Evolutionary conservation across 2,797 vertebrate genomes (phyloP).

Genomic region (Acanthiza pusilla): DNA sequence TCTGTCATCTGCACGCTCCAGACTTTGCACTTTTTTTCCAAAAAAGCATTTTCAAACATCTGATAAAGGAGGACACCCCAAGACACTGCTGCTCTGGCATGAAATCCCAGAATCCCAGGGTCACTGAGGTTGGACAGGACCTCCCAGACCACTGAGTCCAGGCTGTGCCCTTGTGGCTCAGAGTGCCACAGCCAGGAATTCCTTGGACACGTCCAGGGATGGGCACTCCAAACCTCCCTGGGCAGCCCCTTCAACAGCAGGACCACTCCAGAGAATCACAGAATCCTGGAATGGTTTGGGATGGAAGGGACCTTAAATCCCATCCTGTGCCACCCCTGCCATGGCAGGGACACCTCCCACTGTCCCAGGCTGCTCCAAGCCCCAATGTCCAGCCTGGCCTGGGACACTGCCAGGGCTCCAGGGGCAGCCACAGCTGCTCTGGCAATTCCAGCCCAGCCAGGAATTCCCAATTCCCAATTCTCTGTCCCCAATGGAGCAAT

Average conservation of each 20-base stretch:
- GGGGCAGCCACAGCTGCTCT: too few relatives aligned
- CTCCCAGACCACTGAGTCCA: neutral
- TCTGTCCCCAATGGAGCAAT: too few relatives aligned
- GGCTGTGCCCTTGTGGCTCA: neutral
- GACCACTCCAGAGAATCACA: neutral
- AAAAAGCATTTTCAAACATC: neutral
- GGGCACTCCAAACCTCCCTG: neutral
- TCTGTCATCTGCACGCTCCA: accelerated
- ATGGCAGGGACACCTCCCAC: neutral
- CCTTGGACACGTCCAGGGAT: neutral
- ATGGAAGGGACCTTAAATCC: neutral
- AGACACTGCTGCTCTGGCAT: neutral
- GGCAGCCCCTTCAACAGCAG: neutral
- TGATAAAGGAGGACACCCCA: neutral
- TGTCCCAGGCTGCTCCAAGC: neutral
- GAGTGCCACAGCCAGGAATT: neutral
- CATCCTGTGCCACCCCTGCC: neutral
- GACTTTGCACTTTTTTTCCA: neutral
- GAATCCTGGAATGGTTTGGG: neutral
- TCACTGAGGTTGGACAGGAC: neutral
- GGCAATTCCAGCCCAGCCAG: too few relatives aligned
- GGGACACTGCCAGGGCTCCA: too few relatives aligned
- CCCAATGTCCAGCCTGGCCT: too few relatives aligned
- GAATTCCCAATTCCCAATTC: too few relatives aligned
- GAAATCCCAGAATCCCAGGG: neutral